phyloP scores from a whole-genome alignment of 2,888 invertebrate genomes.

The Pterostichus niger region DNA sequence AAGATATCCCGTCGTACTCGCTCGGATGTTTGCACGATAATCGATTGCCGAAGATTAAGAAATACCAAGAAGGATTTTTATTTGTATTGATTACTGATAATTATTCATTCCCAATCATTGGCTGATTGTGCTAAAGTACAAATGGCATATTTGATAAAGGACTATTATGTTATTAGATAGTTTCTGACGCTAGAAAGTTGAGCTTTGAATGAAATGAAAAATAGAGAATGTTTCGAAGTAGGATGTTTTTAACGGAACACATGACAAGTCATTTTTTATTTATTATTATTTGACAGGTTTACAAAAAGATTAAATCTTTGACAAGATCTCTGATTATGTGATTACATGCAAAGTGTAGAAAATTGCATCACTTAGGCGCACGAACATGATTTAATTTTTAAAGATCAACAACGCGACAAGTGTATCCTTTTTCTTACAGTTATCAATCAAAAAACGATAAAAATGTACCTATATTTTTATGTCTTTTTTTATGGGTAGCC shows the following conservation, averaged over 20 bases:
- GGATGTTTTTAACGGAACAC: neutral
- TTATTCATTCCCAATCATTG: slow-evolving; percentile 15
- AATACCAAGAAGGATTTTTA: slow-evolving; percentile 17
- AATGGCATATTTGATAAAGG: slow-evolving; percentile 11
- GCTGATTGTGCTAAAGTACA: slow-evolving; percentile 35
- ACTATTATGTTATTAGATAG: neutral
- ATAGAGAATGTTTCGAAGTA: neutral
- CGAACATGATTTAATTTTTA: neutral
- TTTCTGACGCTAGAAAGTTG: neutral
- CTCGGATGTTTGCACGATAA: slow-evolving; percentile 4
- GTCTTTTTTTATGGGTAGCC: too few relatives aligned
- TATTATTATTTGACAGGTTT: neutral
- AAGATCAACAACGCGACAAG: neutral
- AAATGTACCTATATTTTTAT: too few relatives aligned
- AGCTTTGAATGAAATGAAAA: slow-evolving; percentile 4
- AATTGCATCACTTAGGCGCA: slow-evolving; percentile 1
- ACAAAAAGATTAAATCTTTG: slow-evolving; percentile 10
- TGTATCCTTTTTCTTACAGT: neutral
- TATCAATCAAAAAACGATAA: neutral
- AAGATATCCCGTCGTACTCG: neutral
- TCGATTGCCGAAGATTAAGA: slow-evolving; percentile 31
- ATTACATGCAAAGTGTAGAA: slow-evolving; percentile 6
- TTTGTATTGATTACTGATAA: slow-evolving; percentile 31
- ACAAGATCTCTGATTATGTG: neutral
- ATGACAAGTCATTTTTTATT: slow-evolving; percentile 10